phyloP scores from a whole-genome alignment of 2,797 vertebrate species.

The Lacerta agilis region DNA sequence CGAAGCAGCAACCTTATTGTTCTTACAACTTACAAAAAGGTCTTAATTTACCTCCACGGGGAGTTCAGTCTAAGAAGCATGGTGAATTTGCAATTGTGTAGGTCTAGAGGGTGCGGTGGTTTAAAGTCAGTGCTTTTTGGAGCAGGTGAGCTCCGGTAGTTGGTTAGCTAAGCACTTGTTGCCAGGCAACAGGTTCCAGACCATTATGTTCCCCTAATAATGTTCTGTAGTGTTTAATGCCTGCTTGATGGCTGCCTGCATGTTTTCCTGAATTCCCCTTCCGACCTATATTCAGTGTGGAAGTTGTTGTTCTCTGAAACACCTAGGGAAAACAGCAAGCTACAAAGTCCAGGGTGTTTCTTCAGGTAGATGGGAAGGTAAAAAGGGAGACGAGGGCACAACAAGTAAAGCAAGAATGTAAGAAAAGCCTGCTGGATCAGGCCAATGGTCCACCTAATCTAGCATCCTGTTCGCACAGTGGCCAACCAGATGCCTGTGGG shows the following conservation, averaged over 20 bases:
- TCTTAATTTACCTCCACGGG: not conserved
- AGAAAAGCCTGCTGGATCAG: too few species aligned
- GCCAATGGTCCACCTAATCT: too few species aligned
- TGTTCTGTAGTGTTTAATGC: not conserved
- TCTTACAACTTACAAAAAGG: not conserved
- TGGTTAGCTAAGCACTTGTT: not conserved
- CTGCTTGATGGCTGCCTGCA: not conserved
- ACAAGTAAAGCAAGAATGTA: too few species aligned
- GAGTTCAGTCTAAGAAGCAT: not conserved
- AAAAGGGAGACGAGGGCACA: not conserved
- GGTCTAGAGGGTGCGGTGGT: not conserved
- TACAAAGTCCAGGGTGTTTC: not conserved
- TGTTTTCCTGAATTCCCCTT: not conserved
- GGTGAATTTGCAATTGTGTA: not conserved
- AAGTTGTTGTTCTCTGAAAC: not conserved
- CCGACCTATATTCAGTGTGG: not conserved
- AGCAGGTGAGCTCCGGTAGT: not conserved
- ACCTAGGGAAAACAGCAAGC: not conserved
- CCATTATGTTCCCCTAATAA: conserved; percentile 9
- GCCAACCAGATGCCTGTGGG: too few species aligned
- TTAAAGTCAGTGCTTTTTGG: not conserved
- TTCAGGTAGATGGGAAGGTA: not conserved
- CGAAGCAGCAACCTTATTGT: not conserved
- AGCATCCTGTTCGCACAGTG: too few species aligned
- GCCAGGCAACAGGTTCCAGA: not conserved